Conservation (phyloP, 2,113 vertebrate species). For the Pterophyllum scalare region DNA sequence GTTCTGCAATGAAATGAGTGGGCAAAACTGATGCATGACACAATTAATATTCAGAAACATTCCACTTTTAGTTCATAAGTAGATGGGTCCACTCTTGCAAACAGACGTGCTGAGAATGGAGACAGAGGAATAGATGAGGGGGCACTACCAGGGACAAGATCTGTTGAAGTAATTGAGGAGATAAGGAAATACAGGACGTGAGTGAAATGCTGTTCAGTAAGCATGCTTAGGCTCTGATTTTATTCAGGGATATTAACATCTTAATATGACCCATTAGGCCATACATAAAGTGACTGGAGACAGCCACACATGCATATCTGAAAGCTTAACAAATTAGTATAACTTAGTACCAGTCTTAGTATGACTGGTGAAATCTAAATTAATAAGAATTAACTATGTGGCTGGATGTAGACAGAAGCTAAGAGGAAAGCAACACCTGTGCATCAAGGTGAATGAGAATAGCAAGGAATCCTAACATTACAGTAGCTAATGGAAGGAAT, state of each 20-base stretch:
- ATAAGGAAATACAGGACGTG: constrained; percentile 32
- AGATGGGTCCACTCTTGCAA: constrained; percentile 26
- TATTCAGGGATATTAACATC: constrained; percentile 26
- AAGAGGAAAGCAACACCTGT: constrained; percentile 69
- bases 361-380: constrained; percentile 28
- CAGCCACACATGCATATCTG: background rate
- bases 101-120: constrained; percentile 38
- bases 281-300: constrained; percentile 3
- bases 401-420: background rate
- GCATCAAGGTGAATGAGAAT: constrained; percentile 48
- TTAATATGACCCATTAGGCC: constrained; percentile 41
- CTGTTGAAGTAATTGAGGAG: constrained; percentile 16
- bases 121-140: constrained; percentile 10
- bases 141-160: constrained; percentile 24
- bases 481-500: background rate
- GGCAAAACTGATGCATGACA: constrained; percentile 68
- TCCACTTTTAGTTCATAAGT: constrained; percentile 63
- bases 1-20: constrained; percentile 53
- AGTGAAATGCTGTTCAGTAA: constrained; percentile 35
- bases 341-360: background rate
- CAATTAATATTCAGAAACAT: constrained; percentile 72
- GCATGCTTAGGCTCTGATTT: constrained; percentile 26
- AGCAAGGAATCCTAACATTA: background rate
- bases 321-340: constrained; percentile 37
- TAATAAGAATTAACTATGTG: constrained; percentile 35